Conservation (phyloP, 1,140 invertebrate species). For the Drosophila burlai region DNA sequence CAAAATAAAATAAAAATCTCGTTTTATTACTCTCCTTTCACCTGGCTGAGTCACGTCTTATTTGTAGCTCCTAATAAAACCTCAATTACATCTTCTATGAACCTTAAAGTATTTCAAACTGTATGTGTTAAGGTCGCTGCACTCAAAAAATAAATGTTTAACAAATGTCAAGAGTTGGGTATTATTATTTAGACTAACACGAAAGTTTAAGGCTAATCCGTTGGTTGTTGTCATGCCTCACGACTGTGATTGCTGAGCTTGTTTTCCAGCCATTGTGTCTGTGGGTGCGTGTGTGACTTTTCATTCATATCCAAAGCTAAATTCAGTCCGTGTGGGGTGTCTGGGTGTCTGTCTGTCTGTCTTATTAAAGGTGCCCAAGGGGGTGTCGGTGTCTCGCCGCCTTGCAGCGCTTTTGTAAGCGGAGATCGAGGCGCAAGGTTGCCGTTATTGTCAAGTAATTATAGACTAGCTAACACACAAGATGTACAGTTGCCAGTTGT, state of each 20-base stretch:
- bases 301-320: slow-evolving; percentile 67
- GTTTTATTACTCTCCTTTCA: neutral
- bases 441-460: slow-evolving; percentile 81
- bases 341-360: slow-evolving; percentile 10
- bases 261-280: slow-evolving; percentile 55
- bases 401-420: slow-evolving; percentile 48
- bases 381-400: slow-evolving; percentile 18
- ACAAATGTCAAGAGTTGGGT: slow-evolving; percentile 61
- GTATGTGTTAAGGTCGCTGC: slow-evolving; percentile 2
- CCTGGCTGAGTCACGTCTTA: slow-evolving; percentile 1
- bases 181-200: slow-evolving; percentile 28
- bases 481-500: slow-evolving; percentile 45
- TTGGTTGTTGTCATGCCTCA: slow-evolving; percentile 63
- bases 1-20: neutral
- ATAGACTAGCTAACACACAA: slow-evolving; percentile 67
- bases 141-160: slow-evolving; percentile 19
- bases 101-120: neutral
- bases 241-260: slow-evolving; percentile 55
- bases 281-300: slow-evolving; percentile 50
- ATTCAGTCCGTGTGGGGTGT: slow-evolving; percentile 40
- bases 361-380: neutral
- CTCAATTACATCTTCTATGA: neutral
- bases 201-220: slow-evolving; percentile 74
- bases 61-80: slow-evolving; percentile 4
- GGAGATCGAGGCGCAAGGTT: slow-evolving; percentile 77